phyloP scores from a whole-genome alignment of 2,113 vertebrate species.

The Reinhardtius hippoglossoides region DNA sequence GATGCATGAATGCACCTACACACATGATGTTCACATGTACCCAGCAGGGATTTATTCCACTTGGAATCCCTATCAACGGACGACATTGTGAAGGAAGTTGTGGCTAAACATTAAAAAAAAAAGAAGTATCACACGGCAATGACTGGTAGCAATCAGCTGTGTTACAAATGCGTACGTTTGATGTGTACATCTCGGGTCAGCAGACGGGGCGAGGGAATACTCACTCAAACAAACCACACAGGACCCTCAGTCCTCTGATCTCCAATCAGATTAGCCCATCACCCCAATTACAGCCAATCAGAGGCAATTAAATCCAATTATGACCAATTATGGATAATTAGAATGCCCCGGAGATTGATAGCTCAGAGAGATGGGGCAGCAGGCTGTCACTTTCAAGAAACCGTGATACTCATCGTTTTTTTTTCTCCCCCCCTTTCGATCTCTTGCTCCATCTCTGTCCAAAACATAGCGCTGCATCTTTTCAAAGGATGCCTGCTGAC shows the following conservation, averaged over 20 bases:
- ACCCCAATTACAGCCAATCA: constrained; percentile 79
- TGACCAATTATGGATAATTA: constrained; percentile 76
- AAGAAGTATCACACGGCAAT: constrained; percentile 27
- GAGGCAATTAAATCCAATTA: constrained; percentile 78
- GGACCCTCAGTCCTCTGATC: constrained; percentile 74
- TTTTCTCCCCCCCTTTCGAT: constrained; percentile 1
- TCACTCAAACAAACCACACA: constrained; percentile 68
- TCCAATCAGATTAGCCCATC: constrained; percentile 76
- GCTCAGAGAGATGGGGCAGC: constrained; percentile 64
- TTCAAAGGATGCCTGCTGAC: constrained; percentile 46
- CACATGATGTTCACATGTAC: constrained; percentile 16
- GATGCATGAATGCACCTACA: constrained; percentile 48
- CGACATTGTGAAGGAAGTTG: constrained; percentile 20
- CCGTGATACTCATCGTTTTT: constrained; percentile 48
- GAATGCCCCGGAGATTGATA: constrained; percentile 77
- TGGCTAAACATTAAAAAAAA: constrained; percentile 38
- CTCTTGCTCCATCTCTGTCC: constrained; percentile 53
- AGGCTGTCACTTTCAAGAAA: constrained; percentile 69
- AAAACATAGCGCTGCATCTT: constrained; percentile 66
- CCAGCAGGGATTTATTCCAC: constrained; percentile 24
- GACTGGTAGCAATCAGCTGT: constrained; percentile 68
- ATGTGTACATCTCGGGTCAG: constrained; percentile 73
- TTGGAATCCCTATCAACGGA: constrained; percentile 11
- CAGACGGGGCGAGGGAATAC: constrained; percentile 62
- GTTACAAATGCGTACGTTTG: constrained; percentile 62